These are phyloP conservation scores for Platerodrilus igneus DNA, from an alignment of 2,888 invertebrate genomes.

Conservation along the genomic window DNA sequence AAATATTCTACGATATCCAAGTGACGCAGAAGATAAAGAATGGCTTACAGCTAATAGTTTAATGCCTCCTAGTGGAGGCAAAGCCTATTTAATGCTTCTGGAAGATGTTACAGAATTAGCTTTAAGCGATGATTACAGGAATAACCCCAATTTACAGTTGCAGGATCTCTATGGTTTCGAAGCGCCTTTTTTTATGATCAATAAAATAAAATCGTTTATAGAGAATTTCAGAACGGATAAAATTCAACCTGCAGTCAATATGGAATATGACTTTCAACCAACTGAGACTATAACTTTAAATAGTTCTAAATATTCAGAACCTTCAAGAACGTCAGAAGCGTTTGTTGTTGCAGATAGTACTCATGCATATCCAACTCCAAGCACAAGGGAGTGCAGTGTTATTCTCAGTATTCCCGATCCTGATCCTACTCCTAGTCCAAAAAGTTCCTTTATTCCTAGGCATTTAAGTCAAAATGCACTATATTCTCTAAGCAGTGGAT, in stretches of 20 bases:
- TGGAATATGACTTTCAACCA: constrained; percentile 41
- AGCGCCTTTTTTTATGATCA: constrained; percentile 68
- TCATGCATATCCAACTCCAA: constrained; percentile 36
- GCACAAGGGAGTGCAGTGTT: constrained; percentile 35
- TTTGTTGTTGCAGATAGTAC: constrained; percentile 42
- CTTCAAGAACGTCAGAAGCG: constrained; percentile 45
- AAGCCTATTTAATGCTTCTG: constrained; percentile 72
- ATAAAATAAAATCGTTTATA: constrained; percentile 68
- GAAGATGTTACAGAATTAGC: constrained; percentile 74
- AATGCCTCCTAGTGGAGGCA: constrained; percentile 73
- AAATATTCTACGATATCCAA: constrained; percentile 64
- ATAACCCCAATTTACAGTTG: constrained; percentile 59
- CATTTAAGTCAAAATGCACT: constrained; percentile 38
- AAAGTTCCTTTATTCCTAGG: constrained; percentile 44
- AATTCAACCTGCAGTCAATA: constrained; percentile 31
- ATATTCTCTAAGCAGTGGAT: constrained; percentile 35
- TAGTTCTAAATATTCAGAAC: constrained; percentile 43
- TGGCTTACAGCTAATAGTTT: constrained; percentile 73
- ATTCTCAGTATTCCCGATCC: constrained; percentile 44
- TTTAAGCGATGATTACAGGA: constrained; percentile 66
- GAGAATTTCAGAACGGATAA: constrained; percentile 46
- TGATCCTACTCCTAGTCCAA: constrained; percentile 45
- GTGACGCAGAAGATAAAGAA: constrained; percentile 75
- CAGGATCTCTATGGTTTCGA: constrained; percentile 71
- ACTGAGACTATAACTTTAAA: constrained; percentile 42